A percentile compares a stretch with the other conserved stretches of the same genome.
These are phyloP conservation scores for Unio pictorum DNA, from an alignment of 2,888 invertebrate genomes.

Conservation along the genomic window DNA sequence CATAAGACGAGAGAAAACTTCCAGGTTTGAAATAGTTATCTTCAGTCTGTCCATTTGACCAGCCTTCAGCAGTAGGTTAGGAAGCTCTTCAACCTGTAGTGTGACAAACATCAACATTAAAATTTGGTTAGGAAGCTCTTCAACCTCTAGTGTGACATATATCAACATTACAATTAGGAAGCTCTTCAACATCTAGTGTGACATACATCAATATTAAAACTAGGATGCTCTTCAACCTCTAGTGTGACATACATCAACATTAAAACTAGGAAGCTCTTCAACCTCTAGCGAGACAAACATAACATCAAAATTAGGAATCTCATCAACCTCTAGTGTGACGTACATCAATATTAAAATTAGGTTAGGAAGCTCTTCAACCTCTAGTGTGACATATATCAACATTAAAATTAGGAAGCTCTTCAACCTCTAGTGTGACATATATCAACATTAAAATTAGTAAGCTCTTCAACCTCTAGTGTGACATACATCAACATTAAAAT, in stretches of 20 bases:
- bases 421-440: no score
- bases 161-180: slow-evolving; percentile 34
- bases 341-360: background rate
- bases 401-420: no score
- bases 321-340: slow-evolving; percentile 43
- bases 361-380: slow-evolving; percentile 59
- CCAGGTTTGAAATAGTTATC: slow-evolving; percentile 40
- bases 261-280: no score
- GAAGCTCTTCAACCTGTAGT: slow-evolving; percentile 55
- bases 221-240: slow-evolving; percentile 57
- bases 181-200: slow-evolving; percentile 49
- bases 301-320: slow-evolving; percentile 56
- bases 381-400: background rate
- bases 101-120: no score
- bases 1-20: slow-evolving; percentile 45
- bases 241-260: background rate
- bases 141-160: slow-evolving; percentile 34
- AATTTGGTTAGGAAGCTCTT: slow-evolving; percentile 48
- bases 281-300: no score
- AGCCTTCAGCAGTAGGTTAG: slow-evolving; percentile 44
- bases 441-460: no score
- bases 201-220: background rate
- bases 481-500: no score
- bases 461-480: no score
- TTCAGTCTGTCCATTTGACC: slow-evolving; percentile 45